Percentiles rank a stretch among this genome's conserved stretches.
Evolutionary conservation across 2,888 invertebrate species (phyloP).

Genomic region (Stegophylla sp.): DNA sequence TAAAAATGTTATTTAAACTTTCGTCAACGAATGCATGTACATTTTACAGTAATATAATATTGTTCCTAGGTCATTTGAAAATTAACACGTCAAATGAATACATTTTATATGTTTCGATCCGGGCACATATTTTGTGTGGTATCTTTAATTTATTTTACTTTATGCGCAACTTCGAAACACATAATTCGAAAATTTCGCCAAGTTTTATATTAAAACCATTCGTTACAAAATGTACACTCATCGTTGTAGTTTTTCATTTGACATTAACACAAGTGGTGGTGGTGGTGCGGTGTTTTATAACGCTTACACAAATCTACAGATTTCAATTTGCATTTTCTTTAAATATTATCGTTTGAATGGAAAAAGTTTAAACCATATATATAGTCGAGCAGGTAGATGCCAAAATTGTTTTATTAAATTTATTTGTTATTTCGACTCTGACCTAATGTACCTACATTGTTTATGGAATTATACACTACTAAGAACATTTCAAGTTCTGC

Average conservation of each 20-base stretch:
- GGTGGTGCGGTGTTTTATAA: conserved; percentile 10
- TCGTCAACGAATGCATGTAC: too few relatives aligned
- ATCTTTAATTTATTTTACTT: background rate
- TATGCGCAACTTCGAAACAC: conserved; percentile 1
- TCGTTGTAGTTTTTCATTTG: background rate
- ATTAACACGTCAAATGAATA: too few relatives aligned
- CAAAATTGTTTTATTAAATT: conserved; percentile 27
- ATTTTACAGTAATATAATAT: too few relatives aligned
- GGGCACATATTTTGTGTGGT: too few relatives aligned
- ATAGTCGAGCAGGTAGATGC: background rate
- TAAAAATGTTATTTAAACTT: too few relatives aligned
- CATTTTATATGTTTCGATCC: too few relatives aligned
- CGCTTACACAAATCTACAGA: background rate
- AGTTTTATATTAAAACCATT: conserved; percentile 53
- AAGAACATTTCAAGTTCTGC: too few relatives aligned
- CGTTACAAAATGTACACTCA: conserved; percentile 33
- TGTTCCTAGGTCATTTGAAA: too few relatives aligned
- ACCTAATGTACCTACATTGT: background rate
- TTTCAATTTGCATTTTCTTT: conserved; percentile 13
- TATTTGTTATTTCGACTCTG: background rate
- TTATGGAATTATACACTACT: background rate
- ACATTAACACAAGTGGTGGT: too few relatives aligned
- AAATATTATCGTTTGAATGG: background rate
- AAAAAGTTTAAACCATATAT: conserved; percentile 30
- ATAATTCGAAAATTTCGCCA: conserved; percentile 24